These are phyloP conservation scores for Ceramica pisi DNA, from an alignment of 2,888 invertebrate genomes.

Conservation along the genomic window DNA sequence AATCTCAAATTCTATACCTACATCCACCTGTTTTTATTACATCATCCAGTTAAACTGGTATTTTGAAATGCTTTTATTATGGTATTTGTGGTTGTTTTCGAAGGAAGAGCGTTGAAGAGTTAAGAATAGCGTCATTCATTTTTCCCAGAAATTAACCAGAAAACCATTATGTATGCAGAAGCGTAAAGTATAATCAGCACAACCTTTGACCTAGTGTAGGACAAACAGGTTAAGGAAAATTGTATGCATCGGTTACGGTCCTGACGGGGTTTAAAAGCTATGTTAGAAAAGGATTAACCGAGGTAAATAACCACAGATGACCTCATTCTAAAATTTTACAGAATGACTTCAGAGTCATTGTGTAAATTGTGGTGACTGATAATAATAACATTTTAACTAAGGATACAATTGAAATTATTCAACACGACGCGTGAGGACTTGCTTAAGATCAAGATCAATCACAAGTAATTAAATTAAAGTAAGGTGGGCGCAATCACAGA, in stretches of 20 bases:
- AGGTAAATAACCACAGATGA: slow-evolving; percentile 33
- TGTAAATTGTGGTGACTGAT: neutral
- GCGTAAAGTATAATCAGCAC: slow-evolving; percentile 9
- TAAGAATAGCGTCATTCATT: neutral
- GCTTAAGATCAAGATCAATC: slow-evolving; percentile 46
- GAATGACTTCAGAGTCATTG: slow-evolving; percentile 15
- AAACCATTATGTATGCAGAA: slow-evolving; percentile 14
- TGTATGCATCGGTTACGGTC: neutral
- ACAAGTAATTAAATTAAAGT: slow-evolving; percentile 47
- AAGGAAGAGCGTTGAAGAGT: neutral
- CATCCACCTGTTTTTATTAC: slow-evolving; percentile 5
- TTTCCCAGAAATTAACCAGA: slow-evolving; percentile 13
- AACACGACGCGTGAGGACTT: slow-evolving; percentile 20
- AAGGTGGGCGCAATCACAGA: slow-evolving; percentile 28
- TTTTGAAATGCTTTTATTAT: neutral
- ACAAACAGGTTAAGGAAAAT: slow-evolving; percentile 52
- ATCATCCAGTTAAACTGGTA: neutral
- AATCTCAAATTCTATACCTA: slow-evolving; percentile 22
- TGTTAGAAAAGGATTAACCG: slow-evolving; percentile 12
- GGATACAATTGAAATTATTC: slow-evolving; percentile 36
- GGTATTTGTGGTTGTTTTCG: neutral
- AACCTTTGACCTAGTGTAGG: slow-evolving; percentile 38
- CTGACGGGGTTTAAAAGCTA: slow-evolving; percentile 11
- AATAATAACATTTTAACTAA: slow-evolving; percentile 15
- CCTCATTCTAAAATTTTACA: slow-evolving; percentile 31